Evolutionary conservation across 1,140 invertebrate species (phyloP), one percentile per base, ranked within the genome.

Genomic region (Rhizoglyphus robini): DNA sequence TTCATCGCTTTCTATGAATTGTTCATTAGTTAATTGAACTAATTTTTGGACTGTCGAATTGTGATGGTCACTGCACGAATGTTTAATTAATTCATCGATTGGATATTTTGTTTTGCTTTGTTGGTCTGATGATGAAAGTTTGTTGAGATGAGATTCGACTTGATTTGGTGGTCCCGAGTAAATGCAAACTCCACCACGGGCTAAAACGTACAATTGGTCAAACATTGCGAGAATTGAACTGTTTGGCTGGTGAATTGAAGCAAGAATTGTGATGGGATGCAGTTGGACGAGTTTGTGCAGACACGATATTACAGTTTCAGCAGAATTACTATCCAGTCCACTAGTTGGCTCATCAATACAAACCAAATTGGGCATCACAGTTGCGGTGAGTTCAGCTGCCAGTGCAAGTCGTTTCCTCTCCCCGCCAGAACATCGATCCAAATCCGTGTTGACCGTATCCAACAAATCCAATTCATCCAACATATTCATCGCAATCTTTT

Each of bases 241-340:
- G 34, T 59, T 41, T 20, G 65, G 65, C 29, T 66, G 65, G 41
- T 66, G 65, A 30, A 66, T 66, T 4, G 65, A 36, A 3, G 51
- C 20, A 15, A 66, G 29, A 20, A 66, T 63, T 11, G 18, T n/a
- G 8, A 66, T 34, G 25, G 15, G 34, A 46, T 66, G 51, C 5
- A n/a, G 23, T 20, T 31, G 61, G 13, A n/a, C n/a, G 5, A 63
- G 32, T 25, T 15, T 15, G 76, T 90, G 83, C 34, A 90, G 75
- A 30, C 88, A 74, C 3, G 79, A 74, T 32, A 93, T 80, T 2
- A n/a, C n/a, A n/a, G n/a, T n/a, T n/a, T n/a, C n/a, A n/a, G n/a
- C n/a, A n/a, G n/a, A n/a, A n/a, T n/a, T n/a, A n/a, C n/a, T n/a
- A n/a, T n/a, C n/a, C n/a, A n/a, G n/a, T n/a, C n/a, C n/a, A n/a